Evolutionary conservation across 2,113 vertebrate genomes (phyloP).

Genomic region (Arothron firmamentum): DNA sequence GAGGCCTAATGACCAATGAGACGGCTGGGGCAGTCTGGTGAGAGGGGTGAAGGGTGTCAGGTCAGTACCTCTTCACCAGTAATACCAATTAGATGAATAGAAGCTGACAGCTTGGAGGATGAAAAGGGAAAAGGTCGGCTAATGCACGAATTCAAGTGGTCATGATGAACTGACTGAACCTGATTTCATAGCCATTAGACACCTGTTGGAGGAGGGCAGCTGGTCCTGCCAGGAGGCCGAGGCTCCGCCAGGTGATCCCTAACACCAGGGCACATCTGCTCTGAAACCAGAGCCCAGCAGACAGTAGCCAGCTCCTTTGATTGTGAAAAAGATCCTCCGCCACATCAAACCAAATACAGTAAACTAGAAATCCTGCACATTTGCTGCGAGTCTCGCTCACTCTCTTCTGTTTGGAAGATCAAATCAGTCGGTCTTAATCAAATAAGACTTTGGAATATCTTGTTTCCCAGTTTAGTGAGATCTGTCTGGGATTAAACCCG

Average conservation of each 20-base stretch:
- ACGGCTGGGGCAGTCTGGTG: constrained; percentile 31
- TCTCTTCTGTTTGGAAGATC: not conserved
- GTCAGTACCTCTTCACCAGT: constrained; percentile 70
- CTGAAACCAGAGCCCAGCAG: constrained; percentile 48
- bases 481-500: constrained; percentile 5
- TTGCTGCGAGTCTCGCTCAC: not conserved
- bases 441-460: not conserved
- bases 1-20: constrained; percentile 51
- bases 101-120: constrained; percentile 70
- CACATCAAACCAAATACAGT: constrained; percentile 10
- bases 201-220: constrained; percentile 61
- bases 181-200: constrained; percentile 68
- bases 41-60: constrained; percentile 47
- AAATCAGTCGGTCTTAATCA: not conserved
- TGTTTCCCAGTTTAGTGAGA: constrained; percentile 6
- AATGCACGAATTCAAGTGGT: constrained; percentile 51
- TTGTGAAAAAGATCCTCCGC: not conserved
- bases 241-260: constrained; percentile 54
- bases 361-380: not conserved
- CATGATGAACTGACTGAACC: constrained; percentile 47
- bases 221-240: constrained; percentile 43
- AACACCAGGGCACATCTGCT: constrained; percentile 50
- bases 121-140: constrained; percentile 66
- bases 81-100: constrained; percentile 79
- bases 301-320: not conserved